Base-by-base conservation (phyloP, 2,888 invertebrate species). In the Punctoribates punctum region DNA sequence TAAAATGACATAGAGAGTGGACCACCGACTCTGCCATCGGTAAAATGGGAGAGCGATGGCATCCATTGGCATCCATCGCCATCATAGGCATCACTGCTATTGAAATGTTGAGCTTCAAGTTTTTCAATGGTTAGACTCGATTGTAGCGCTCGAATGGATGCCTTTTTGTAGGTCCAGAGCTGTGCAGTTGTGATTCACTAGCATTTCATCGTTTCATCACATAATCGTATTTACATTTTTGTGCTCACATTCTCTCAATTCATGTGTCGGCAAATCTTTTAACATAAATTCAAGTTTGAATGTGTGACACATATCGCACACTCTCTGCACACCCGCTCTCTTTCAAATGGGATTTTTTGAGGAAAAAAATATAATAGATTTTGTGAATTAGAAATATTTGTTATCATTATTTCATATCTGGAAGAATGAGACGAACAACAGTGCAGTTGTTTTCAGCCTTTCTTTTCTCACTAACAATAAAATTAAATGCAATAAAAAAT, bases 31-130 rank as follows among this genome's bases (percentile, higher is more conserved):
- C n/a, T n/a, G 34, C 34, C 8, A 34, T 34, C 34, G 34, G 34
- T 34, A 8, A 34, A 5, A 34, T 34, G 34, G 34, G 3, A 34
- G 34, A 34, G 34, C 3, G 34, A 5, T 5, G 34, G 34, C 34
- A 34, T 34, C 34, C 8, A 34, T 34, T 34, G 34, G 34, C 3
- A 34, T 5, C 3, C 34, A 34, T 34, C 8, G 34, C 4, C 34
- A 34, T 34, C 34, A 34, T 5, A 34, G 34, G 34, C 34, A 34
- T 34, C 34, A 34, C 34, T 34, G 4, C 34, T 34, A 51, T 51
- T 51, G 51, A 51, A 51, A 51, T 51, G 51, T 51, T 51, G 51
- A 51, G 51, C 51, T 46, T 51, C n/a, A 34, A 51, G 51, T 51
- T 51, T 51, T 51, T 51, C 51, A n/a, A 51, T 51, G 51, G 5